A percentile compares a stretch with the other conserved stretches of the same genome.
Evolutionary conservation across 2,113 vertebrate genomes (phyloP).

Genomic region (Corythoichthys haematopterus): DNA sequence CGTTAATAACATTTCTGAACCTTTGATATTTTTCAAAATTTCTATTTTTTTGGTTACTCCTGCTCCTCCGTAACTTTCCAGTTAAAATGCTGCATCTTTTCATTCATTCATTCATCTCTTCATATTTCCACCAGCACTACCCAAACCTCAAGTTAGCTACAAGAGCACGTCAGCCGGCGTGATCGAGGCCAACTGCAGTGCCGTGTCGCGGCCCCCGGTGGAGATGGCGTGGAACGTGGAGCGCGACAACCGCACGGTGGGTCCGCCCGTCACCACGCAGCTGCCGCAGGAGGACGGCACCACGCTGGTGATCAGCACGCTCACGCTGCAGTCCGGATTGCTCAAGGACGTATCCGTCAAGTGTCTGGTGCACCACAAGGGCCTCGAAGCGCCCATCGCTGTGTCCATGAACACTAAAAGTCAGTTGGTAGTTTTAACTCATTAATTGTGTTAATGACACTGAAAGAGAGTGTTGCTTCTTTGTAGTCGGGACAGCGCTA

Average conservation of each 20-base stretch:
- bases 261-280: conserved; percentile 47
- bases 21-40: too few species aligned
- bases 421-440: conserved; percentile 39
- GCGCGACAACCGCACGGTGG: conserved; percentile 69
- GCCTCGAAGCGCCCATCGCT: conserved; percentile 73
- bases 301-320: conserved; percentile 70
- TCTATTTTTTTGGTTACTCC: too few species aligned
- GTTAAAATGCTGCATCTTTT: background rate
- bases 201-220: conserved; percentile 60
- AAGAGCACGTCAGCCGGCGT: conserved; percentile 68
- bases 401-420: conserved; percentile 80
- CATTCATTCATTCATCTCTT: background rate
- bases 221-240: conserved; percentile 78
- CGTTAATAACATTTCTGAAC: too few species aligned
- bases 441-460: too few species aligned
- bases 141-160: conserved; percentile 76
- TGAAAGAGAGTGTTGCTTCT: conserved; percentile 5
- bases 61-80: too few species aligned
- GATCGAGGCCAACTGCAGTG: conserved; percentile 76
- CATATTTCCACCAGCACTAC: conserved; percentile 58
- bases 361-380: conserved; percentile 76
- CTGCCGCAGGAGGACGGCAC: conserved; percentile 66
- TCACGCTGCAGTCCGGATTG: conserved; percentile 62
- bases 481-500: conserved; percentile 71
- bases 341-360: conserved; percentile 75